These are phyloP conservation scores for Phacellophora camtschatica DNA, from an alignment of 30 jellyfish, hydroid and myxozoan species.

Conservation along the genomic window DNA sequence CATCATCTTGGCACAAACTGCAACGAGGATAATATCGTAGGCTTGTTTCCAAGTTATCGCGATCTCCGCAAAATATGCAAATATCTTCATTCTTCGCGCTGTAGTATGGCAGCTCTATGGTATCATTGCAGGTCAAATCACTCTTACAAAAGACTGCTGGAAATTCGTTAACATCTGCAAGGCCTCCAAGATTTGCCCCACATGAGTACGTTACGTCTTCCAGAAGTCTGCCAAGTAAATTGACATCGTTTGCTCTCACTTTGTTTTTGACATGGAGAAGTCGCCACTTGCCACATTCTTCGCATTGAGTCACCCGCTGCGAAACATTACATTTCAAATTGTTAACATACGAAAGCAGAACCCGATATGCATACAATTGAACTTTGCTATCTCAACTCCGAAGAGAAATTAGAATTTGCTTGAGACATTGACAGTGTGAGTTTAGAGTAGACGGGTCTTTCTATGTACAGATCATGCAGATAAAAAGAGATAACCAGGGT, in stretches of 20 bases:
- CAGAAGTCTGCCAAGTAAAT: neutral
- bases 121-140: neutral
- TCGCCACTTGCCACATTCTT: slow-evolving; percentile 5
- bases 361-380: too few relatives aligned
- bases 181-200: neutral
- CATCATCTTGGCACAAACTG: neutral
- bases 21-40: neutral
- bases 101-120: neutral
- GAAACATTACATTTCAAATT: too few relatives aligned
- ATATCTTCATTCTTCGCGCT: neutral
- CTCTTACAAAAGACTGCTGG: too few relatives aligned
- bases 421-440: too few relatives aligned
- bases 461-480: too few relatives aligned
- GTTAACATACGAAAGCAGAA: too few relatives aligned
- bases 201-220: slow-evolving; percentile 4
- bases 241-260: neutral
- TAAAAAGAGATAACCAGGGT: too few relatives aligned
- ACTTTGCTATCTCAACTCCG: too few relatives aligned
- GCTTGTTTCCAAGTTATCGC: neutral
- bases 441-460: too few relatives aligned
- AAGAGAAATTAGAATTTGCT: too few relatives aligned
- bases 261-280: neutral
- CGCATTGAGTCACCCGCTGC: neutral
- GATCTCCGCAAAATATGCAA: neutral
- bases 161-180: neutral